Evolutionary conservation across 2,797 vertebrate species (phyloP), one percentile per base, ranked within the genome.

Genomic region (Sebastes wilsoni): DNA sequence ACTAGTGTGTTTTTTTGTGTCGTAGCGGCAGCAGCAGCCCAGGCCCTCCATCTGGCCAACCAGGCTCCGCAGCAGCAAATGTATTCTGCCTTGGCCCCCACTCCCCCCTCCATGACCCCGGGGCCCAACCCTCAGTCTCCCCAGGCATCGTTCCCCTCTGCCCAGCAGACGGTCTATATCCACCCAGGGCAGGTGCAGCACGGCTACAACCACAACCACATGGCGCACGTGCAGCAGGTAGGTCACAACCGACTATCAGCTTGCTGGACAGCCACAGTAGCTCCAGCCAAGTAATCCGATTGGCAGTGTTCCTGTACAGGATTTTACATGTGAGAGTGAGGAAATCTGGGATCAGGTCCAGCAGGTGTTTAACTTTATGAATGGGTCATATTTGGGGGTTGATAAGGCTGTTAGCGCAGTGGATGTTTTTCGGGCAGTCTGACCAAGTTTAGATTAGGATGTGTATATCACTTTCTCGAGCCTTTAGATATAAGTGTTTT

Each of bases 221-320:
- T 99, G 98, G 97, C 98, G 77, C 98, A 99, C 80, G 93, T 99
- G 94, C 98, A 97, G 94, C 98, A 99, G 98, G 98, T 99, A 73
- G 93, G 90, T 85, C 80, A n/a, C 64, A 32, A 4, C 56, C 27
- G 3, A 22, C 56, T 2, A 2, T 52, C 78, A 27, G 52, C 59
- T 10, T 4, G 10, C 58, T 61, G 32, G 52, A 72, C 46, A 5
- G 16, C 61, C 72, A 11, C 66, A 18, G 25, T 13, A 36, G 28
- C 46, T 75, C 16, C 42, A 52, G 72, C 62, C 23, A 66, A 62
- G 36, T 52, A 27, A 72, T 80, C 36, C 42, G 36, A 75, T 25
- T 27, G 46, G 49, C 64, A 36, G 9, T 0, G 46, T 67, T 52
- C 18, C 49, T 52, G 49, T 52, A 20, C 8, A 8, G 49, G 49